Evolutionary conservation across 2,888 invertebrate genomes (phyloP).

Genomic region (Papilio elwesi): DNA sequence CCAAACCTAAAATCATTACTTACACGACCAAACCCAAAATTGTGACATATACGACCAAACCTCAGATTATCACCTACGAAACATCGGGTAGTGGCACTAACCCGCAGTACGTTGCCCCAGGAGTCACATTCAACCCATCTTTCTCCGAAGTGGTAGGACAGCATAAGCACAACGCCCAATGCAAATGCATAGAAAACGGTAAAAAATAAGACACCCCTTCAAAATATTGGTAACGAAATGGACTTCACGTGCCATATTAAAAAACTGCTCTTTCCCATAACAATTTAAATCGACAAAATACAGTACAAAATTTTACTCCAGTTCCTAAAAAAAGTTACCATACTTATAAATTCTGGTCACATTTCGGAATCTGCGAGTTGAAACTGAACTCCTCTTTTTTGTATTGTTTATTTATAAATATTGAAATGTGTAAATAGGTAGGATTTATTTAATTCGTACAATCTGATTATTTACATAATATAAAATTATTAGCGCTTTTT

Average conservation of each 20-base stretch:
- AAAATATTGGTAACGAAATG: conserved; percentile 34
- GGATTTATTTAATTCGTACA: conserved; percentile 53
- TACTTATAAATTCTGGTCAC: conserved; percentile 34
- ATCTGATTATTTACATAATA: conserved; percentile 40
- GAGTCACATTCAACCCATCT: conserved; percentile 64
- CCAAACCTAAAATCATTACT: conserved; percentile 65
- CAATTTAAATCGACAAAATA: conserved; percentile 22
- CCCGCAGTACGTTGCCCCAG: conserved; percentile 72
- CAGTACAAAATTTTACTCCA: conserved; percentile 51
- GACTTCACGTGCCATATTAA: conserved; percentile 65
- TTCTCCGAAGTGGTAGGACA: conserved; percentile 64
- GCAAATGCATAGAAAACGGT: conserved; percentile 70
- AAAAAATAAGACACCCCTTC: conserved; percentile 57
- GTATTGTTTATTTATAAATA: conserved; percentile 50
- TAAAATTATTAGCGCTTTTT: conserved; percentile 22
- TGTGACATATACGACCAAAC: conserved; percentile 61
- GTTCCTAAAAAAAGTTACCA: conserved; percentile 59
- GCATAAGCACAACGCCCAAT: conserved; percentile 67
- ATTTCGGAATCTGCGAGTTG: conserved; percentile 32
- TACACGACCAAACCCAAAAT: conserved; percentile 66
- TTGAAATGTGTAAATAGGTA: conserved; percentile 63
- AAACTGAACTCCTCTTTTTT: conserved; percentile 41
- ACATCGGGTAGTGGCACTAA: conserved; percentile 73
- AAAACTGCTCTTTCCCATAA: conserved; percentile 23
- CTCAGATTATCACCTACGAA: conserved; percentile 68